Conservation (phyloP, 2,797 vertebrate genomes). For the Ibycter americanus region DNA sequence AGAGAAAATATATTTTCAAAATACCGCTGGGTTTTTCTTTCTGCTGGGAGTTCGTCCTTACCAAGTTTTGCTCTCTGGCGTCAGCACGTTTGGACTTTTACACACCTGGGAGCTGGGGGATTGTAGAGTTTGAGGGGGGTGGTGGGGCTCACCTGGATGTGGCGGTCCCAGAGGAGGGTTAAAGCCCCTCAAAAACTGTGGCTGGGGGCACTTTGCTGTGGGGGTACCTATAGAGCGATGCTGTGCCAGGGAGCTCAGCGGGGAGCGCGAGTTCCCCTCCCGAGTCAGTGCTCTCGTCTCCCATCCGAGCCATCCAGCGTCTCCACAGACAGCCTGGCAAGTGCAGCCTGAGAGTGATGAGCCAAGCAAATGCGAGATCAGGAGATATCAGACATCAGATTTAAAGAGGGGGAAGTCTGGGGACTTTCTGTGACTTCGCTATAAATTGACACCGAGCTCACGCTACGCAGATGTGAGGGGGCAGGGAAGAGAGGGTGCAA, state of each 20-base stretch:
- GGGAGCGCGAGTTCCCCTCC: fast-evolving
- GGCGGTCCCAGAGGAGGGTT: not conserved
- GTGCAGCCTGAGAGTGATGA: not conserved
- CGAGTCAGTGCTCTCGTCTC: not conserved
- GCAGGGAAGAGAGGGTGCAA: not conserved
- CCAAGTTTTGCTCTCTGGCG: not conserved
- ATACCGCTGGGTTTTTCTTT: not conserved
- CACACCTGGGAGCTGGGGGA: fast-evolving
- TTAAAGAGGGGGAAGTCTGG: not conserved
- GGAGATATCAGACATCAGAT: not conserved
- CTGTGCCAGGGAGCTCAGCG: not conserved
- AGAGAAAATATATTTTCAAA: not conserved
- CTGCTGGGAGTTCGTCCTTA: not conserved
- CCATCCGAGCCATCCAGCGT: fast-evolving
- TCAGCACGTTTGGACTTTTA: fast-evolving
- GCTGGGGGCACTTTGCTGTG: not conserved
- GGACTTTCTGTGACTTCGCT: constrained; percentile 24
- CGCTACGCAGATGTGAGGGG: not conserved
- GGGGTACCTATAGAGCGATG: fast-evolving
- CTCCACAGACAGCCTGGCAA: not conserved
- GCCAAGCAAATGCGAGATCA: not conserved
- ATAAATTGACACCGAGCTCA: not conserved
- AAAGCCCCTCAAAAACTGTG: not conserved
- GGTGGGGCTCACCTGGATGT: not conserved
- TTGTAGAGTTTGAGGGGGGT: not conserved